Conservation (phyloP, 1,140 invertebrate species). For the Caerostris darwini region DNA sequence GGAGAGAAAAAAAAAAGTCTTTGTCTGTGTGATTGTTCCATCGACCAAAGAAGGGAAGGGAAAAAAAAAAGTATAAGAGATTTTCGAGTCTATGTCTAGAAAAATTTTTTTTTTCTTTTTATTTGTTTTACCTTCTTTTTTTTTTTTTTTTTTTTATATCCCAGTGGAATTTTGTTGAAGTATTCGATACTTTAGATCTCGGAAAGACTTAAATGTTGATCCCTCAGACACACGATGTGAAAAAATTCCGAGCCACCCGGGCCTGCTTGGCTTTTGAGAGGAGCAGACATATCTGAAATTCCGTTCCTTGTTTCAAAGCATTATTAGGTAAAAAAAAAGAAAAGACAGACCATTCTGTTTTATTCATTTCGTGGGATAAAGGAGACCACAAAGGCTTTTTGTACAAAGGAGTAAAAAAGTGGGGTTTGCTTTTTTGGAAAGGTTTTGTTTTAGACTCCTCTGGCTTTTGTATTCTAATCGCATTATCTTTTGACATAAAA, state of each 20-base stretch:
- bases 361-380: not conserved
- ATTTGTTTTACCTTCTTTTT: not conserved
- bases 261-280: not conserved
- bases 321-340: not conserved
- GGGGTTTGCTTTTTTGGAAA: not conserved
- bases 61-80: not conserved
- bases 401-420: not conserved
- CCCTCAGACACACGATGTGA: not conserved
- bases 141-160: no score
- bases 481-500: not conserved
- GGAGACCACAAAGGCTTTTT: not conserved
- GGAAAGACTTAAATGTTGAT: conserved; percentile 10
- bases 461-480: not conserved
- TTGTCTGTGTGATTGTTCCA: conserved; percentile 15
- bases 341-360: not conserved
- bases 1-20: not conserved
- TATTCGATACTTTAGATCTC: conserved; percentile 22
- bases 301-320: conserved; percentile 12
- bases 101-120: not conserved
- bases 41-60: not conserved
- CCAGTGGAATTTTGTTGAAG: conserved; percentile 27
- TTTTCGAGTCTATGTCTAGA: not conserved
- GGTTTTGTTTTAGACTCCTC: not conserved
- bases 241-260: conserved; percentile 7
- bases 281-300: conserved; percentile 8